A percentile compares a stretch with the other conserved stretches of the same genome.
These are phyloP conservation scores for Aporrectodea caliginosa DNA, from an alignment of 1,140 invertebrate species.

Conservation along the genomic window DNA sequence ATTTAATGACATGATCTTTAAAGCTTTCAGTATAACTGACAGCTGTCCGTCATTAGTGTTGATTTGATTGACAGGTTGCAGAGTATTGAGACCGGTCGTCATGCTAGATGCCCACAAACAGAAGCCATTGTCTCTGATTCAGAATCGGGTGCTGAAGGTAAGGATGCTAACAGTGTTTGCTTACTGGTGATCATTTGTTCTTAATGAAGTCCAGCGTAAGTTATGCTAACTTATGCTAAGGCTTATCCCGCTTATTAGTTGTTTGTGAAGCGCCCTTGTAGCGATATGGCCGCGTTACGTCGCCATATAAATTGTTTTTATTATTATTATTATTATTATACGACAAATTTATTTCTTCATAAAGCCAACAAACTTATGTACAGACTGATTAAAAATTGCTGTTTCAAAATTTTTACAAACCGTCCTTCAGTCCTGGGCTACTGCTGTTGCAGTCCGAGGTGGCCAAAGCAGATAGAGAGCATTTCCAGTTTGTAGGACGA, in stretches of 20 bases:
- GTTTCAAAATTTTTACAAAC: too few relatives aligned
- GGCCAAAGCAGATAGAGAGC: too few relatives aligned
- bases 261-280: not conserved
- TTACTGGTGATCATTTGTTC: not conserved
- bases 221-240: not conserved
- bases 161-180: not conserved
- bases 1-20: not conserved
- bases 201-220: not conserved
- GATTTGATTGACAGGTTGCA: not conserved
- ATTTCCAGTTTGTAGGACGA: too few relatives aligned
- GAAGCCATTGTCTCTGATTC: not conserved
- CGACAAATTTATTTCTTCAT: too few relatives aligned
- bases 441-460: too few relatives aligned
- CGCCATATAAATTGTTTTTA: not conserved
- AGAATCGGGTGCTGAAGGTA: not conserved
- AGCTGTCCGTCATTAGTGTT: not conserved
- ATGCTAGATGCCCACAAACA: conserved; percentile 6
- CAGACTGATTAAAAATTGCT: too few relatives aligned
- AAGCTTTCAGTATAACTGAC: not conserved
- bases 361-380: too few relatives aligned
- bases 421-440: too few relatives aligned
- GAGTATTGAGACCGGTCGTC: conserved; percentile 10
- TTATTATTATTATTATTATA: not conserved
- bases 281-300: not conserved
- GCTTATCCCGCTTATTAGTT: not conserved